Evolutionary conservation across 2,113 vertebrate species (phyloP), one percentile per base, ranked within the genome.

Genomic region (Columba janthina): DNA sequence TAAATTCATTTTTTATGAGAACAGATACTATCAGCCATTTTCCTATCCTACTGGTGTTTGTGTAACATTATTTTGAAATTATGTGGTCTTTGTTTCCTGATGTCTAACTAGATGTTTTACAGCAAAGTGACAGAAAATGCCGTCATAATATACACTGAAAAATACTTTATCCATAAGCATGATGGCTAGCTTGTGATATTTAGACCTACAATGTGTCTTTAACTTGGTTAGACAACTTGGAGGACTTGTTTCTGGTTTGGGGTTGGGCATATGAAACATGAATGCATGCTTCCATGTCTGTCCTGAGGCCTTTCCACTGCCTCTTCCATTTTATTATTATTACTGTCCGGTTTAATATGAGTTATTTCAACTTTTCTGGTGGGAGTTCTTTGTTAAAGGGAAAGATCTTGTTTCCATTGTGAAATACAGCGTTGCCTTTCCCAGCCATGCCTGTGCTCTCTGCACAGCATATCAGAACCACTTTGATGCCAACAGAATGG

Each of bases 321-420:
- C 75, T 95, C 65, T 95, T 76, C 70, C 42, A 22, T 93, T 94
- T 88, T 86, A 44, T 92, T 88, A 44, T 93, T 89, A 85, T 82
- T 85, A 34, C 24, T 60, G 67, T 53, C 48, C 50, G 89, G 64
- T 93, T 95, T 83, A 93, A 54, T 31, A 66, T 31, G 24, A 89
- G 19, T 24, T 80, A 61, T 91, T 95, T 78, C 25, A 74, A 25
- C 69, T 36, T 65, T 71, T 94, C 19, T 92, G 22, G 31, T 93
- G 78, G 32, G 66, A 96, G 9, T 72, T 89, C 50, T 67, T 83
- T 93, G 29, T 46, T 89, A 93, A 93, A 95, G 44, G 93, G 36
- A 77, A 74, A 66, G 26, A 3, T 79, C 42, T 90, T 32, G 12
- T 92, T 81, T 94, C 75, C 36, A 29, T 16, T 80, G 28, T 56